These are phyloP conservation scores for Caligus rogercresseyi DNA, from an alignment of 1,140 invertebrate genomes.

Conservation along the genomic window DNA sequence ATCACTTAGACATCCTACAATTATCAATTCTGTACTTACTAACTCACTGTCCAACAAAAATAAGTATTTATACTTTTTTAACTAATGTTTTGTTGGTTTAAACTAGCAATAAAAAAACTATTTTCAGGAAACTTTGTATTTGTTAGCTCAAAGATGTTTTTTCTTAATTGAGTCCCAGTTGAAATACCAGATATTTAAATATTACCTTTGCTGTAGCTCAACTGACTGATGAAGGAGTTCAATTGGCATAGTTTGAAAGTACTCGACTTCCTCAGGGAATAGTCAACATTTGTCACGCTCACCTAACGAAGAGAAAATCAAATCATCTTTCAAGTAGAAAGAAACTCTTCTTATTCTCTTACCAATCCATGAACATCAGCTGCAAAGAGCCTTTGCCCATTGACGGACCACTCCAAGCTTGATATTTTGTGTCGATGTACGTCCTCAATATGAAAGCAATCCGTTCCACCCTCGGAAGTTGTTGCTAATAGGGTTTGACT, in stretches of 20 bases:
- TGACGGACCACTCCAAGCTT: neutral
- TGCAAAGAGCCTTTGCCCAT: neutral
- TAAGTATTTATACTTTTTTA: too few relatives aligned
- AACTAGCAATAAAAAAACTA: too few relatives aligned
- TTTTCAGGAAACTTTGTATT: too few relatives aligned
- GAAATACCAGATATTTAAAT: neutral
- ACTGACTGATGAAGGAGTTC: neutral
- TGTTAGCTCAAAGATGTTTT: too few relatives aligned
- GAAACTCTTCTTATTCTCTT: neutral
- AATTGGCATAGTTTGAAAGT: neutral
- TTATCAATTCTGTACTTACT: too few relatives aligned
- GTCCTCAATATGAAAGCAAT: neutral
- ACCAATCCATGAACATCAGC: neutral
- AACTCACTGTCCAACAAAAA: too few relatives aligned
- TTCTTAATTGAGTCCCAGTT: too few relatives aligned
- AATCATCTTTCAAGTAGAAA: neutral
- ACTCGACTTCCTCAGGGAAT: neutral
- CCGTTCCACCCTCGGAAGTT: constrained; percentile 4
- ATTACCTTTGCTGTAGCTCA: neutral
- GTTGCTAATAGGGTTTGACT: neutral
- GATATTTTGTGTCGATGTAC: neutral
- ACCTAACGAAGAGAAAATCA: neutral
- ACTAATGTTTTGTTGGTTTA: too few relatives aligned
- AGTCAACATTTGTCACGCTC: neutral
- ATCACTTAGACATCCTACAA: too few relatives aligned